Evolutionary conservation across 2,888 invertebrate genomes (phyloP), one percentile per base, ranked within the genome.

Genomic region (Lymantria dispar): DNA sequence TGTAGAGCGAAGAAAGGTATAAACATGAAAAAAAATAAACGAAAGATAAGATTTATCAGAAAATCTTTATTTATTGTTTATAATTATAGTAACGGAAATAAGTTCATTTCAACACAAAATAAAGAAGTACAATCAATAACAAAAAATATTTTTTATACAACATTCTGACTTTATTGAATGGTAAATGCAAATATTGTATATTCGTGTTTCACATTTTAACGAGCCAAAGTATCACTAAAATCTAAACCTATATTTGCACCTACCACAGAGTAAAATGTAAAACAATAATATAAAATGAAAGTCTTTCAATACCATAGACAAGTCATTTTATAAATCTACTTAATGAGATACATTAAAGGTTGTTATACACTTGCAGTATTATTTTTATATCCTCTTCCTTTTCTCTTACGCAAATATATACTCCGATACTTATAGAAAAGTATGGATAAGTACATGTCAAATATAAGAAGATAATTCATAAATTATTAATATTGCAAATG

Each of bases 101-200:
- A 61, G 72, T 77, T 71, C 74, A 69, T 75, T 69, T 84, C 80
- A 85, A 87, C 81, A 85, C 80, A 83, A 80, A 85, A 82, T 85
- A 85, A 85, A 83, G 78, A 60, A 68, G 79, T 80, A 82, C 75
- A 83, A 79, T 80, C 76, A 59, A 79, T 83, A 87, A 89, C 85
- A 87, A 87, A 87, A 82, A 80, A 83, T 83, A 80, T 76, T 70
- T 74, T 42, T 88, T 80, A 33, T 86, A 89, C 88, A 87, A 64
- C 62, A 66, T 45, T 55, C 50, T 52, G 46, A 73, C 72, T 71
- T 64, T 64, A 64, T 69, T 71, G 1, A 67, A 59, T 67, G 65
- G 68, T 68, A 72, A 68, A 66, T 69, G 72, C 72, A 68, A 68
- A 69, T 62, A 64, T 62, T 58, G 59, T 64, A 59, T 59, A 56